These are phyloP conservation scores for Eupithecia tripunctaria DNA, from an alignment of 2,888 invertebrate genomes.

Conservation along the genomic window DNA sequence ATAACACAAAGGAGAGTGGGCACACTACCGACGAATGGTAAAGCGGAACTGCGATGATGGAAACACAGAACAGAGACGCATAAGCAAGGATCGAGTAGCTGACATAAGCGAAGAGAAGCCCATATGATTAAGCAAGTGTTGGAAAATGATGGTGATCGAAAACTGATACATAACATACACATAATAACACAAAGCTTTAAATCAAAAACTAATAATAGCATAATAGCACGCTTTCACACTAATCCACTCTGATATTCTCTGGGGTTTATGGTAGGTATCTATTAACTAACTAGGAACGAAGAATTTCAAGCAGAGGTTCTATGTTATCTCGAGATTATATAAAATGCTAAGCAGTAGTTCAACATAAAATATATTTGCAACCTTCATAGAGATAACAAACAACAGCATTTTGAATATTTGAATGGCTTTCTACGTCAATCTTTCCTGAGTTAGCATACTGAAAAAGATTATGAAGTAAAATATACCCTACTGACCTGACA, in stretches of 20 bases:
- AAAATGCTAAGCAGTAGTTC: neutral
- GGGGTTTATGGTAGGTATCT: neutral
- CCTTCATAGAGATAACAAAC: constrained; percentile 6
- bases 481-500: constrained; percentile 35
- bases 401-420: constrained; percentile 16
- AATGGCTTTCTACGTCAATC: constrained; percentile 24
- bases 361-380: neutral
- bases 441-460: constrained; percentile 19
- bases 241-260: constrained; percentile 6
- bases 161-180: neutral
- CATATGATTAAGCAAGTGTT: neutral
- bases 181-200: neutral
- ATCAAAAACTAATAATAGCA: too few species aligned
- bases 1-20: constrained; percentile 15
- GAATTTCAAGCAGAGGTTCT: neutral
- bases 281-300: neutral
- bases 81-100: constrained; percentile 21
- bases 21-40: constrained; percentile 19
- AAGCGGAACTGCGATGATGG: neutral
- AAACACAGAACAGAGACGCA: constrained; percentile 11
- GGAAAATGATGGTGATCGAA: constrained; percentile 1
- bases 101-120: neutral
- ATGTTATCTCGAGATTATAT: neutral
- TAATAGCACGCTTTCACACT: constrained; percentile 1
- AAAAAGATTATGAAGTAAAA: constrained; percentile 26